phyloP scores from a whole-genome alignment of 2,888 invertebrate genomes.

The Phalangium opilio region DNA sequence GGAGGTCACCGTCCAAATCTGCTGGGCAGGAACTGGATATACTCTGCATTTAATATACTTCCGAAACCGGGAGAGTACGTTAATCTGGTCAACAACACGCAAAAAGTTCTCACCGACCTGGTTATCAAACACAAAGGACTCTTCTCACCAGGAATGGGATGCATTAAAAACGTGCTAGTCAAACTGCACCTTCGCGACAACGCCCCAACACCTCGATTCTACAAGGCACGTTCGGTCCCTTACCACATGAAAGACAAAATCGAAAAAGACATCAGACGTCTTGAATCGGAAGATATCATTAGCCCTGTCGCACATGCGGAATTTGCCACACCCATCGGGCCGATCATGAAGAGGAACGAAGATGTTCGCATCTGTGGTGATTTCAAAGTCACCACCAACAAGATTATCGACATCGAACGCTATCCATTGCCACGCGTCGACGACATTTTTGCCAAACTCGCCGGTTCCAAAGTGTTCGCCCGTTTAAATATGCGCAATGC shows the following conservation, averaged over 20 bases:
- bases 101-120: no score
- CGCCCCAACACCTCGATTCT: constrained; percentile 22
- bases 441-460: background rate
- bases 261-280: constrained; percentile 16
- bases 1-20: no score
- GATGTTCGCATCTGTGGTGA: background rate
- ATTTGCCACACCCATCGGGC: constrained; percentile 9
- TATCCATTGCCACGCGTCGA: background rate
- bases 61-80: no score
- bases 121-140: no score
- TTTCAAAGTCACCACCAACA: background rate
- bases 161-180: no score
- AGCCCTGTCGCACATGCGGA: background rate
- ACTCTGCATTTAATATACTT: no score
- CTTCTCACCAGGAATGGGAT: no score
- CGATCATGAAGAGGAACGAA: background rate
- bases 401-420: background rate
- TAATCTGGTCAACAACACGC: no score
- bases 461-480: background rate
- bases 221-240: constrained; percentile 22
- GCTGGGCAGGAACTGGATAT: no score
- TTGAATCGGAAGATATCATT: constrained; percentile 11
- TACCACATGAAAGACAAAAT: background rate
- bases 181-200: no score
- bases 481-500: background rate